Evolutionary conservation across 2,797 vertebrate species (phyloP).

Genomic region (Trachops cirrhosus): DNA sequence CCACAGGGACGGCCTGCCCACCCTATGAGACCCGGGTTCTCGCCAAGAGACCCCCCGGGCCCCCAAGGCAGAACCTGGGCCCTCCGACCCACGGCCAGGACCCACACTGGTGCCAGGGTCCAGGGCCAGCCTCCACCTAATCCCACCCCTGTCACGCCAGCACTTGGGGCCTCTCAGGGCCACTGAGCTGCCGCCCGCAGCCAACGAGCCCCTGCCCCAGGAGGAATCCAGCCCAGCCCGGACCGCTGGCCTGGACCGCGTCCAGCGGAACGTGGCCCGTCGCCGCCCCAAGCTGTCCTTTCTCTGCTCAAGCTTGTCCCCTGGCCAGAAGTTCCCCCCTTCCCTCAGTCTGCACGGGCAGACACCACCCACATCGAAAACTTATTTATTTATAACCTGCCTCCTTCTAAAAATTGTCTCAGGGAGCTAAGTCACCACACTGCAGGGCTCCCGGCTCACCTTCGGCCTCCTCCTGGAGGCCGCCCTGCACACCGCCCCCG

Average conservation of each 20-base stretch:
- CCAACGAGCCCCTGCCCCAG: background rate
- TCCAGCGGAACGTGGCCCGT: background rate
- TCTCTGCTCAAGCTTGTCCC: background rate
- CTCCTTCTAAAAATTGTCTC: conserved; percentile 34
- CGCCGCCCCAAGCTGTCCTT: background rate
- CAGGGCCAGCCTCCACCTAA: background rate
- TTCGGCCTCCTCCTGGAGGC: background rate
- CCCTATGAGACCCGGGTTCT: background rate
- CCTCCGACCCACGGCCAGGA: background rate
- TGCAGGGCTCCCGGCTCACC: background rate
- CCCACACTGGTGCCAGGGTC: background rate
- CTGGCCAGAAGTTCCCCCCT: background rate
- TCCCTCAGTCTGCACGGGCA: background rate
- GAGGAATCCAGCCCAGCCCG: background rate
- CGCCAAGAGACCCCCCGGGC: background rate
- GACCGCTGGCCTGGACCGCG: background rate
- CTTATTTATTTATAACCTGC: conserved; percentile 40
- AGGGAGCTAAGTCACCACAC: background rate
- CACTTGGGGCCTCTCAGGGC: background rate
- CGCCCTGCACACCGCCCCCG: background rate
- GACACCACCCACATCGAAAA: background rate
- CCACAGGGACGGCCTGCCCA: background rate
- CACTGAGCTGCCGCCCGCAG: background rate
- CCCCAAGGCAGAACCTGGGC: background rate
- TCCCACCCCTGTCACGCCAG: background rate